Base-by-base conservation (phyloP, 2,797 vertebrate genomes). In the Oryzias sinensis region DNA sequence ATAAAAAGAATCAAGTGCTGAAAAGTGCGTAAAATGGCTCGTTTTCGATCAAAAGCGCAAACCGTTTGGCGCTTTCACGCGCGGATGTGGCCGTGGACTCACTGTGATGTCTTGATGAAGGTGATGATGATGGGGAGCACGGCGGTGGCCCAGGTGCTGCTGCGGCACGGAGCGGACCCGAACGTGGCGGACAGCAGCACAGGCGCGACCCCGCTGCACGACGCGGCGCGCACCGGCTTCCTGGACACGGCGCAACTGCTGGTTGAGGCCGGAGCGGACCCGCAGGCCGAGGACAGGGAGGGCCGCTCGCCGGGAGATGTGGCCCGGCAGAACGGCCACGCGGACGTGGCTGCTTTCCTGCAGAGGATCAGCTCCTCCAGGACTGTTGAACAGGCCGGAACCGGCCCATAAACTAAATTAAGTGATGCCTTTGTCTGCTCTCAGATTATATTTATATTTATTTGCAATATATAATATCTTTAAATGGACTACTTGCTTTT, bases 101-200 rank as follows among this genome's bases (percentile, higher is more conserved):
- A 20, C 17, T n/a, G 4, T 55, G 42, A 0, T 62, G 1, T 70
- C 44, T 3, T 16, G 0, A 1, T 56, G 3, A 51, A 93, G 92
- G 92, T 91, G 66, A 90, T 92, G 92, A 93, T 93, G 92, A 93
- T 92, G 90, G 92, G 91, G 0, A 92, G 86, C 63, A 18, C 74
- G 0, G 2, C 56, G 22, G 86, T 92, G 62, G 90, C 88, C 15
- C 48, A 7, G 33, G 5, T 86, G 22, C 40, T 93, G 5, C 80
- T 93, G 50, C 6, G 8, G 6, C 27, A 61, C 1, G 90, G 89
- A 56, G 91, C 89, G 14, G 66, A 90, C 16, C 89, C 91, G 0
- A 90, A 89, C 61, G 51, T 87, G 54, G 11, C n/a, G 37, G 91
- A 93, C 76, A 0, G 1, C 0, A 18, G 51, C 68, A 91, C 88